These are phyloP conservation scores for Patella pellucida DNA, from an alignment of 2,888 invertebrate genomes.

Conservation along the genomic window DNA sequence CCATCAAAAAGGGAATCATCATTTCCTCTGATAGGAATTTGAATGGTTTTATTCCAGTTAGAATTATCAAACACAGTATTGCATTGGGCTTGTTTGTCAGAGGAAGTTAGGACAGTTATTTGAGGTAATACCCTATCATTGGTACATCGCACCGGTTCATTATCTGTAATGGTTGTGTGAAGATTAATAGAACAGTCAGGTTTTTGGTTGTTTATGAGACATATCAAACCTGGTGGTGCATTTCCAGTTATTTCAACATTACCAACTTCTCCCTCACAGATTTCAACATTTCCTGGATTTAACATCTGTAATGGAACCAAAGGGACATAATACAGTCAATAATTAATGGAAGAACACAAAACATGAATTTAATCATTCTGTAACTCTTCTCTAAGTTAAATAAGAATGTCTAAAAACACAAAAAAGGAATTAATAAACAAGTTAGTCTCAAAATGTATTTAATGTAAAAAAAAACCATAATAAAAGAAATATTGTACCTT, in stretches of 20 bases:
- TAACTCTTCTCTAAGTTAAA: not conserved
- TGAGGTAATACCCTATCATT: conserved; percentile 29
- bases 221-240: conserved; percentile 41
- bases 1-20: conserved; percentile 40
- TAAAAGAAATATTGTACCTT: not conserved
- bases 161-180: conserved; percentile 25
- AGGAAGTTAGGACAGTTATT: conserved; percentile 36
- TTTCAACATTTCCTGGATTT: conserved; percentile 22
- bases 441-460: no score
- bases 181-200: conserved; percentile 37
- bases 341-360: not conserved
- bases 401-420: no score
- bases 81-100: conserved; percentile 21
- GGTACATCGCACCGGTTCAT: conserved; percentile 26
- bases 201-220: conserved; percentile 26
- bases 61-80: conserved; percentile 30
- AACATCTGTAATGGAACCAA: conserved; percentile 22
- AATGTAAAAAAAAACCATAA: no score
- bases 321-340: not conserved
- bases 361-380: not conserved
- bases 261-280: conserved; percentile 32
- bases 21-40: conserved; percentile 38
- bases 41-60: conserved; percentile 31
- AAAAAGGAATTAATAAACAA: no score
- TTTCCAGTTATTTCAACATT: conserved; percentile 34